These are phyloP conservation scores for Bergia puertoricense DNA, from an alignment of 92 coral and sea anemone genomes.

Conservation along the genomic window DNA sequence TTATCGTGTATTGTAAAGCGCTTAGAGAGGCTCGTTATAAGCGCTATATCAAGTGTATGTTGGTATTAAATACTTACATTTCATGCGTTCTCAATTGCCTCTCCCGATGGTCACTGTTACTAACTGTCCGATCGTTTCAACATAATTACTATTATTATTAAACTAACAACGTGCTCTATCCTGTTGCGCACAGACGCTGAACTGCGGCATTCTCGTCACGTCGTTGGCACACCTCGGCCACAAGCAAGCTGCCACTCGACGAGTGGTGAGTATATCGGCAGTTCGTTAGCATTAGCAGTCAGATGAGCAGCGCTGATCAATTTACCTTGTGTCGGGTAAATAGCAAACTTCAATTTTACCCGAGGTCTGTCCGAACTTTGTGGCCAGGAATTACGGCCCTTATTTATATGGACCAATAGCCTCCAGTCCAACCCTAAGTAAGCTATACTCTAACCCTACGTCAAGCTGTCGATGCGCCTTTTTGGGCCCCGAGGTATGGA, in stretches of 20 bases:
- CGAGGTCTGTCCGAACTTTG: not conserved
- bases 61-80: too few species aligned
- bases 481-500: not conserved
- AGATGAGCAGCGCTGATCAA: not conserved
- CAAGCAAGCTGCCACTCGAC: not conserved
- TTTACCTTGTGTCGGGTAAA: not conserved
- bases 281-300: not conserved
- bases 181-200: not conserved
- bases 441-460: not conserved
- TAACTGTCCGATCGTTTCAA: not conserved
- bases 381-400: not conserved
- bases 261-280: not conserved
- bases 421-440: not conserved
- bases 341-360: not conserved
- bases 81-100: not conserved
- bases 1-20: too few species aligned
- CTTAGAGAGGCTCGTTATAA: too few species aligned
- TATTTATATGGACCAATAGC: not conserved
- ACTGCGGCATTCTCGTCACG: not conserved
- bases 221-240: not conserved
- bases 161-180: not conserved
- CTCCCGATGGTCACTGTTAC: not conserved
- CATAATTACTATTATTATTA: not conserved
- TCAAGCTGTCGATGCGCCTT: not conserved
- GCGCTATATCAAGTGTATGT: too few species aligned